Conservation (phyloP, 2,888 invertebrate genomes). For the Polydrusus cervinus region DNA sequence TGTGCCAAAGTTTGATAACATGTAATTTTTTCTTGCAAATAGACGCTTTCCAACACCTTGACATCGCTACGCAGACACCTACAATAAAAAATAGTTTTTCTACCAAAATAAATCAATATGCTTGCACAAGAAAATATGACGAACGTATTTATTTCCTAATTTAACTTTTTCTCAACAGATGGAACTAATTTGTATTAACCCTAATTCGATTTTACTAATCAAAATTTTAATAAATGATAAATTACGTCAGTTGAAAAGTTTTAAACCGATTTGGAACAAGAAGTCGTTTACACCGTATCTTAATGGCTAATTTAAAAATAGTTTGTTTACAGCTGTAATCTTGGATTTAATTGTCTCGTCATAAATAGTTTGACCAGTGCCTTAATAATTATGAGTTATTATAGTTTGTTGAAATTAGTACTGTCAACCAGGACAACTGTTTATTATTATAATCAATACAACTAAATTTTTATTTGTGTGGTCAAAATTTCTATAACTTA, state of each 20-base stretch:
- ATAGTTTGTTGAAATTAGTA: no score
- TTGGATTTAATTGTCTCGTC: background rate
- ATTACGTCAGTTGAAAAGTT: constrained; percentile 1
- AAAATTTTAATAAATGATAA: constrained; percentile 8
- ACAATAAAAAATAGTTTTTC: background rate
- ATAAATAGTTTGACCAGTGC: background rate
- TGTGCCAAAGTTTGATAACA: constrained; percentile 16
- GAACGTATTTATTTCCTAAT: constrained; percentile 16
- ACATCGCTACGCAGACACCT: constrained; percentile 4
- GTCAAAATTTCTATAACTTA: no score
- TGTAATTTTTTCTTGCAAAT: constrained; percentile 11
- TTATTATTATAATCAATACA: no score
- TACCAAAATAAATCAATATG: constrained; percentile 15
- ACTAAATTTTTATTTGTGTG: no score
- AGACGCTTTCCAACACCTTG: constrained; percentile 21
- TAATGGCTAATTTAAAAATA: background rate
- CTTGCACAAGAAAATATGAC: constrained; percentile 14
- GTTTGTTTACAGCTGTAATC: background rate
- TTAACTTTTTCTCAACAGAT: constrained; percentile 17
- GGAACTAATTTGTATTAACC: constrained; percentile 27
- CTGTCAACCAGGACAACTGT: no score
- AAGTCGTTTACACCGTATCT: constrained; percentile 7
- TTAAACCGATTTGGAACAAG: constrained; percentile 4
- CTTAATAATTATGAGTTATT: background rate
- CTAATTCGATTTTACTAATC: constrained; percentile 24